Evolutionary conservation across 2,888 invertebrate genomes (phyloP), one percentile per base, ranked within the genome.

Genomic region (Agrochola lota): DNA sequence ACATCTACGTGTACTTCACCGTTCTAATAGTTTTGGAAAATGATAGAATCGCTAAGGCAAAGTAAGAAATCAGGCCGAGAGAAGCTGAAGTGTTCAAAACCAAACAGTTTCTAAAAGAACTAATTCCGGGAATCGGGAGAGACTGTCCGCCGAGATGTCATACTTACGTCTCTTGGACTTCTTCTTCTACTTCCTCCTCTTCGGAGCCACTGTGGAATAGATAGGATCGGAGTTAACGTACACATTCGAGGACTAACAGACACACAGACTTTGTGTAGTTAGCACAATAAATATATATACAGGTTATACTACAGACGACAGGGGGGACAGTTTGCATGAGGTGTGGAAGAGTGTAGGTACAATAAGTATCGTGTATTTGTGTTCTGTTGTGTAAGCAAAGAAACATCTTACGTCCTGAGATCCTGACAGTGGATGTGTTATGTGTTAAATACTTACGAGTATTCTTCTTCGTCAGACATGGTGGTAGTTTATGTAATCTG

Each of bases 381-480:
- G 68, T 80, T 62, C 49, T 77, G 67, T 80, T 55, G 74, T 75
- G 77, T 81, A 84, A 80, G 68, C 79, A 75, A 73, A 80, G 76
- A 76, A 64, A 81, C 40, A 59, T 77, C 83, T 87, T 87, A 81
- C 80, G 64, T 78, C 70, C 71, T 20, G 67, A 77, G 35, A 78
- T 84, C 87, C 84, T 74, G 77, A 74, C 68, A 57, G 60, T 74
- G 26, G 77, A 15, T 73, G 26, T 80, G 63, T 52, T 26, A 20
- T 80, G 60, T 59, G 57, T 49, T 59, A 49, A 78, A 91, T 97
- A 98, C 99, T 99, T 97, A 99, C 99, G 99, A 98, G 97, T 99
- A 99, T 97, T 98, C 98, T 97, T 99, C 99, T 97, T 99, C 99
- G 97, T 99, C 99, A 97, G 99, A 99, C 99, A 99, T 99, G 97